Evolutionary conservation across 1,140 invertebrate species (phyloP).

Genomic region (Nylanderia fulva): DNA sequence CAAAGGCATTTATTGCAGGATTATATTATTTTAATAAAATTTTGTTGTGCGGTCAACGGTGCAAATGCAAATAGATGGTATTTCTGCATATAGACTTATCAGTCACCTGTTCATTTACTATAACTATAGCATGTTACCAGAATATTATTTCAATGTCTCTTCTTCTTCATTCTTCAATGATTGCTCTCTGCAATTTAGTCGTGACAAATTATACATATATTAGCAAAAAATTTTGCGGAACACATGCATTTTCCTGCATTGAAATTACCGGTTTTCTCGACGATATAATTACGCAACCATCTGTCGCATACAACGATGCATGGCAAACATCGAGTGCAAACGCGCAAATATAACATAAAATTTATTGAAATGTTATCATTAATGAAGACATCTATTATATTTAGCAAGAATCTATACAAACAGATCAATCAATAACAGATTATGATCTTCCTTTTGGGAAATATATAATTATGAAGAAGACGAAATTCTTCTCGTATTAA

Average conservation of each 20-base stretch:
- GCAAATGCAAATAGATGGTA: too few relatives aligned
- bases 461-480: neutral
- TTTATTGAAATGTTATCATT: slow-evolving; percentile 34
- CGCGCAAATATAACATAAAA: neutral
- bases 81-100: neutral
- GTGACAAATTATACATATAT: neutral
- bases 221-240: neutral
- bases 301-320: neutral
- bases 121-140: neutral
- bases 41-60: too few relatives aligned
- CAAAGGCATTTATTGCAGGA: too few relatives aligned
- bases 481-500: neutral
- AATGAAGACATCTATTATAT: neutral
- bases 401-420: too few relatives aligned
- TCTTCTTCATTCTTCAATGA: neutral
- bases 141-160: neutral
- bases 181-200: slow-evolving; percentile 4
- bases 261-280: slow-evolving; percentile 41
- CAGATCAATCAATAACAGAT: slow-evolving; percentile 25
- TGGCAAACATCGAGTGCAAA: neutral
- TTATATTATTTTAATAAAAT: neutral
- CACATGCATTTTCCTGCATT: slow-evolving; percentile 33
- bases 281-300: slow-evolving; percentile 19
- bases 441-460: neutral
- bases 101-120: neutral